These are phyloP conservation scores for Ceratina australensis DNA, from an alignment of 1,140 invertebrate genomes.

Conservation along the genomic window DNA sequence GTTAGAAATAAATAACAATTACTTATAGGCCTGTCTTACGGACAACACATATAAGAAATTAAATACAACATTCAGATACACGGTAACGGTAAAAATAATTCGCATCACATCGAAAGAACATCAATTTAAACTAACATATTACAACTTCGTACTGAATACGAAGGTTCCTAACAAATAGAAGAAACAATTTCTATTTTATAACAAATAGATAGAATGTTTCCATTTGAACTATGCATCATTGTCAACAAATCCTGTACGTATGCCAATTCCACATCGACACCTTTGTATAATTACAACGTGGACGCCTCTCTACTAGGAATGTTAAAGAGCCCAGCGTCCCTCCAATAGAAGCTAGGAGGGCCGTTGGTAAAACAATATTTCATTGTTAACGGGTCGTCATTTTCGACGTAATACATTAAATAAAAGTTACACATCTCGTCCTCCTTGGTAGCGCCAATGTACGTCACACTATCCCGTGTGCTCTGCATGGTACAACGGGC, in stretches of 20 bases:
- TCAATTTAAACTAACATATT: not conserved
- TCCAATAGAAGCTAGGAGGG: constrained; percentile 92
- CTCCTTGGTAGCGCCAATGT: constrained; percentile 91
- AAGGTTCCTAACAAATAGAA: not conserved
- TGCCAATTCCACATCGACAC: not conserved
- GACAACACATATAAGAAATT: constrained; percentile 11
- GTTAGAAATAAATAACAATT: no score
- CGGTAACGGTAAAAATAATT: not conserved
- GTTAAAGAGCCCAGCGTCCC: constrained; percentile 83
- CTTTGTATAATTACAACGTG: constrained; percentile 56
- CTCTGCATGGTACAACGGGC: constrained; percentile 96
- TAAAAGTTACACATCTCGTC: constrained; percentile 99
- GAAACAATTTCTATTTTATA: constrained; percentile 4
- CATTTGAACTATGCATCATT: constrained; percentile 20
- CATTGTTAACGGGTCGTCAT: constrained; percentile 86
- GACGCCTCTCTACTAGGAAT: constrained; percentile 89
- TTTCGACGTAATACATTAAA: constrained; percentile 97
- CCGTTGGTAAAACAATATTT: constrained; percentile 93
- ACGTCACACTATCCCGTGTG: constrained; percentile 82
- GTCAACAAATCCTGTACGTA: not conserved
- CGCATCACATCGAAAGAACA: not conserved
- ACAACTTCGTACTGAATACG: not conserved
- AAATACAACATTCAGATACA: not conserved
- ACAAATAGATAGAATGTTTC: constrained; percentile 13
- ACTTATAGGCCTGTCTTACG: no score